Percentiles rank a stretch among this genome's conserved stretches.
These are phyloP conservation scores for Xiphophorus hellerii DNA, from an alignment of 2,113 vertebrate genomes.

Conservation along the genomic window DNA sequence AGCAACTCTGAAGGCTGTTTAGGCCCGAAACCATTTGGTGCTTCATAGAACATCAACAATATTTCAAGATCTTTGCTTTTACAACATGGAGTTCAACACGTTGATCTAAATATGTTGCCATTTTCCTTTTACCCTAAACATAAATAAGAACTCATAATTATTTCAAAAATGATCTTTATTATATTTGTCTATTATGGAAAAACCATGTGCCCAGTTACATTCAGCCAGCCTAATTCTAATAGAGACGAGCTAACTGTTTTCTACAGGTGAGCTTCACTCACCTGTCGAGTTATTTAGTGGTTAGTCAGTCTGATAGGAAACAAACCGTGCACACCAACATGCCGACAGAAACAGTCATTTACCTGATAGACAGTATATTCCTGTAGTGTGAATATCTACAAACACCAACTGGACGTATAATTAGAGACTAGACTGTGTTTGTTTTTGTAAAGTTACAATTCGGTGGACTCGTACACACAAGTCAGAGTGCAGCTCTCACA, in stretches of 20 bases:
- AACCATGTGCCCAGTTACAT: conserved; percentile 55
- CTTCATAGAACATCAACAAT: no score
- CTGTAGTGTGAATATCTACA: conserved; percentile 39
- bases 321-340: conserved; percentile 47
- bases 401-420: conserved; percentile 65
- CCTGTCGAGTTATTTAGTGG: conserved; percentile 64
- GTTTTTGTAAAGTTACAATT: conserved; percentile 37
- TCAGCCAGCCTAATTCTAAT: conserved; percentile 22
- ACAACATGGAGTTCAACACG: no score
- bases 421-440: conserved; percentile 56
- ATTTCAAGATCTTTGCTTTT: no score
- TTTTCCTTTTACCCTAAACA: no score
- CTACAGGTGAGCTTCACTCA: conserved; percentile 42
- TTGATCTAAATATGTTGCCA: no score
- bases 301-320: conserved; percentile 54
- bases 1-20: neutral
- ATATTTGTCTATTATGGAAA: neutral
- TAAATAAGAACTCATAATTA: no score
- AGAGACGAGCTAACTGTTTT: conserved; percentile 28
- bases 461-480: conserved; percentile 38
- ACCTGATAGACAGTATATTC: conserved; percentile 43
- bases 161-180: no score
- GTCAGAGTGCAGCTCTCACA: conserved; percentile 62
- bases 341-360: conserved; percentile 30
- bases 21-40: no score